phyloP scores from a whole-genome alignment of 1,140 invertebrate species.

The Diuraphis noxia region DNA sequence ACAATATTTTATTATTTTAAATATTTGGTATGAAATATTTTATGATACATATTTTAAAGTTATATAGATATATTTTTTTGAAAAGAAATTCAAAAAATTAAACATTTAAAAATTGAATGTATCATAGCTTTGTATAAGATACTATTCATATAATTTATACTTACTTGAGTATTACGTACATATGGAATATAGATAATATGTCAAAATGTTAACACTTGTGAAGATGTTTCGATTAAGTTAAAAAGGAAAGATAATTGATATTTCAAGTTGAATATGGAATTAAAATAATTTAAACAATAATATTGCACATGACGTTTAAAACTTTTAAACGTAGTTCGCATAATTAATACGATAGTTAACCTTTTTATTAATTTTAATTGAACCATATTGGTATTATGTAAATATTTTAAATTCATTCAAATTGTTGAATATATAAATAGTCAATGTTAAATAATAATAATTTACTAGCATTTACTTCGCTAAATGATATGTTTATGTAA shows the following conservation, averaged over 20 bases:
- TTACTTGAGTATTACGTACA: neutral
- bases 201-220: neutral
- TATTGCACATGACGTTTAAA: neutral
- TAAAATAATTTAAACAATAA: neutral
- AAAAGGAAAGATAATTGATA: neutral
- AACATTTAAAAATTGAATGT: neutral
- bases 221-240: neutral
- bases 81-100: neutral
- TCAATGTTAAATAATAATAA: neutral
- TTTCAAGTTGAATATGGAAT: neutral
- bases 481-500: too few species aligned
- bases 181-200: too few species aligned
- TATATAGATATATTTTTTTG: neutral
- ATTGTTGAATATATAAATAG: neutral
- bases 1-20: neutral
- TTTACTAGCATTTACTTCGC: too few species aligned
- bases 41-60: neutral
- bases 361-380: neutral
- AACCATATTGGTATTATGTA: neutral
- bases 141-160: neutral
- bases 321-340: neutral
- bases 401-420: neutral
- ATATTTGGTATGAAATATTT: neutral
- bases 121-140: neutral
- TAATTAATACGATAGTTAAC: too few species aligned